Evolutionary conservation across 2,888 invertebrate genomes (phyloP).

Genomic region (Panzeria rudis): DNA sequence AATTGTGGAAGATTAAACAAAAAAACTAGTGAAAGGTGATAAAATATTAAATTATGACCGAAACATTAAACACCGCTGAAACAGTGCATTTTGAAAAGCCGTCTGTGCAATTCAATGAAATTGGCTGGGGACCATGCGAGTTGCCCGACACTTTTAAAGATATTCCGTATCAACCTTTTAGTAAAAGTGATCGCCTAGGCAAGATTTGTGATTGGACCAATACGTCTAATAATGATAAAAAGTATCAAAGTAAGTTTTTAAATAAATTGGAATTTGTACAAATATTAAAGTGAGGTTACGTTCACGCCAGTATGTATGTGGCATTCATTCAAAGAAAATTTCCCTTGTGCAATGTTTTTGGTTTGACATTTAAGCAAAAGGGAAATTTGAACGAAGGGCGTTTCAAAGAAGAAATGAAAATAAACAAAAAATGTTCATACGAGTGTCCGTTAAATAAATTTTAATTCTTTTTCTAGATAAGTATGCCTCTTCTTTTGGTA

Average conservation of each 20-base stretch:
- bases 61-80: conserved; percentile 78
- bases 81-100: conserved; percentile 78
- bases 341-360: conserved; percentile 27
- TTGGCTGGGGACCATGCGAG: conserved; percentile 98
- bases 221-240: conserved; percentile 95
- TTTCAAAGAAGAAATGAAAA: conserved; percentile 37
- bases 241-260: conserved; percentile 88
- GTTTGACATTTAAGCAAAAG: conserved; percentile 52
- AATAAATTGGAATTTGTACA: conserved; percentile 29
- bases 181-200: conserved; percentile 98
- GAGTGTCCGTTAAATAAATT: neutral
- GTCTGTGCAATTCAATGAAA: conserved; percentile 81
- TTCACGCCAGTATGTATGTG: conserved; percentile 74
- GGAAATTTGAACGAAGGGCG: conserved; percentile 44
- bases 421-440: conserved; percentile 11
- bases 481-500: conserved; percentile 96
- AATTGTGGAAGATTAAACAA: conserved; percentile 36
- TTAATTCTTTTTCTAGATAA: conserved; percentile 85
- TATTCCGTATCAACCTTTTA: conserved; percentile 98
- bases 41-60: conserved; percentile 75
- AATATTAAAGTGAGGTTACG: conserved; percentile 78
- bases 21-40: conserved; percentile 21
- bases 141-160: conserved; percentile 93
- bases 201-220: conserved; percentile 99
- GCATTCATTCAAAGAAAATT: conserved; percentile 74